phyloP scores from a whole-genome alignment of 2,888 invertebrate genomes.

The Sinhomidia bicolor region DNA sequence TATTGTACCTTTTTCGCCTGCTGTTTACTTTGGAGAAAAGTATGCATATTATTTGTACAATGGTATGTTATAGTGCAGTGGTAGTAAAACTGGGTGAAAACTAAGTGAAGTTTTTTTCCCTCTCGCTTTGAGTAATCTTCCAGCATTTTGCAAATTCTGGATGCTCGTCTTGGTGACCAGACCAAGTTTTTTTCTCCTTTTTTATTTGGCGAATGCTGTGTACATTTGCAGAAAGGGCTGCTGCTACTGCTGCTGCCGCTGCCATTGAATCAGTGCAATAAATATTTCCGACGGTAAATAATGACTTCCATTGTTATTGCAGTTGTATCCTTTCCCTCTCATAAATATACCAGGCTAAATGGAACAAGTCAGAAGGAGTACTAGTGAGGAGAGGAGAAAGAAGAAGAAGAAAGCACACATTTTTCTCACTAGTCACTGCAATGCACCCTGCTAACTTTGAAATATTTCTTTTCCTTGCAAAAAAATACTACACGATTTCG shows the following conservation, averaged over 20 bases:
- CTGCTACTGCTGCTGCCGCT: too few relatives aligned
- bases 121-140: background rate
- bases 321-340: slow-evolving; percentile 40
- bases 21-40: too few relatives aligned
- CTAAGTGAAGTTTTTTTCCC: slow-evolving; percentile 3
- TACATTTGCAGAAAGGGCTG: background rate
- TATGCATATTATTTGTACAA: background rate
- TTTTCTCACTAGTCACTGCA: background rate
- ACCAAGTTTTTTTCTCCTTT: too few relatives aligned
- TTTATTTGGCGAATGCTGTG: background rate
- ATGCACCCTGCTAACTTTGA: too few relatives aligned
- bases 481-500: too few relatives aligned
- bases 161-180: slow-evolving; percentile 24
- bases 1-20: background rate
- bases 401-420: background rate
- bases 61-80: background rate
- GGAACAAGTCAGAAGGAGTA: too few relatives aligned
- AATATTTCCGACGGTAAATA: slow-evolving; percentile 62
- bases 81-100: background rate
- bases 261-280: slow-evolving; percentile 50
- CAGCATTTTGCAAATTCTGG: slow-evolving; percentile 13
- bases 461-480: too few relatives aligned
- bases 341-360: slow-evolving; percentile 37
- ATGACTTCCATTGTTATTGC: slow-evolving; percentile 59
- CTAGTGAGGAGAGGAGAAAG: background rate